Percentiles rank a stretch among this genome's conserved stretches.
These are phyloP conservation scores for Helicolenus hilgendorfi DNA, from an alignment of 2,797 vertebrate species.

Conservation along the genomic window DNA sequence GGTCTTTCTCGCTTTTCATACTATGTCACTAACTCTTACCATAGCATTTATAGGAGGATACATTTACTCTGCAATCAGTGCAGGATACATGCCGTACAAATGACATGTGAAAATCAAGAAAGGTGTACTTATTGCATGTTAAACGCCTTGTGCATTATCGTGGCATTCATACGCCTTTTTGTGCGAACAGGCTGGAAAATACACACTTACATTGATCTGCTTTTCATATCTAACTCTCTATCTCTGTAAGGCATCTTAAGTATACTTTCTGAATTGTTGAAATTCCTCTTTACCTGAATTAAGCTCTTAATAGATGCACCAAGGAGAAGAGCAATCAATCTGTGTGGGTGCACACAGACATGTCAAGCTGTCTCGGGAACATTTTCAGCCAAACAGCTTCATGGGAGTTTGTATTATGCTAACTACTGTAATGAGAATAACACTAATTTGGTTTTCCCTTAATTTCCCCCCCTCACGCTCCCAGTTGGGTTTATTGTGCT, in stretches of 20 bases:
- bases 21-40: too few relatives aligned
- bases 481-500: slow-evolving; percentile 27
- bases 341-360: not conserved
- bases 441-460: slow-evolving; percentile 18
- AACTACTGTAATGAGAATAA: slow-evolving; percentile 31
- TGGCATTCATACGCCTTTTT: too few relatives aligned
- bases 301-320: not conserved
- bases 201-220: not conserved
- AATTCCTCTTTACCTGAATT: not conserved
- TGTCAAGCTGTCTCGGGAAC: not conserved
- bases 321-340: not conserved
- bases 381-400: slow-evolving; percentile 15
- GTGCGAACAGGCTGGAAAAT: not conserved
- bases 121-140: too few relatives aligned
- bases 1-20: too few relatives aligned
- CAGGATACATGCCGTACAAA: too few relatives aligned
- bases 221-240: not conserved
- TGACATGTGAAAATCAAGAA: too few relatives aligned
- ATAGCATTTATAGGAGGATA: too few relatives aligned
- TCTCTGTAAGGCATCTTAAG: not conserved
- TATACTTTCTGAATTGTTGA: not conserved
- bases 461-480: slow-evolving; percentile 27
- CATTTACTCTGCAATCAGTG: too few relatives aligned
- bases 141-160: too few relatives aligned
- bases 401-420: slow-evolving; percentile 10